Evolutionary conservation across 2,113 vertebrate genomes (phyloP), one percentile per base, ranked within the genome.

Genomic region (Chloroceryle aenea): DNA sequence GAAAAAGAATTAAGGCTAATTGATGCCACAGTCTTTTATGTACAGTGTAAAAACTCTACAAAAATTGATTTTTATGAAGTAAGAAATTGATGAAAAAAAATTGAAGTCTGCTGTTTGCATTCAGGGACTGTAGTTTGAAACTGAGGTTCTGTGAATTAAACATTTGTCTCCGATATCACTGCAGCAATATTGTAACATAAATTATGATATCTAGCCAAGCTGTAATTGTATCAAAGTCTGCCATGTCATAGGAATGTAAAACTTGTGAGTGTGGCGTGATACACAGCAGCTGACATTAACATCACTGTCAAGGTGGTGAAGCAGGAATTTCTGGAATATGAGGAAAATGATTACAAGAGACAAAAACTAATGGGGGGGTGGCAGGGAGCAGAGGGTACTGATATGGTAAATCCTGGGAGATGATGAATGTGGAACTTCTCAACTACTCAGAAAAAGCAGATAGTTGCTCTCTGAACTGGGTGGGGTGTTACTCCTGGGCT

Each of bases 1-100:
- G 86, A 98, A 98, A 98, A 98, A 97, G 98, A 98, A 98, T 97
- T 96, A 91, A 98, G 97, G 98, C 98, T 99, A 99, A 99, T 99
- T 99, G 98, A 99, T 98, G 98, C 98, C 98, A 98, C 97, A 95
- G 98, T 97, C 99, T 99, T 99, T 99, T 98, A 99, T 99, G 98
- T 98, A 97, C 94, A 96, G 71, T 90, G 97, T 95, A 94, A 97
- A 98, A 98, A 97, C 87, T 90, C 95, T 96, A 93, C 97, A 98
- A 97, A 98, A 98, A 98, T 98, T 97, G 98, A 98, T 98, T 98
- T 98, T 98, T 97, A 97, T 97, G 95, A 97, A 98, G 97, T 94
- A 96, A 96, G 97, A 96, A 97, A 97, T 95, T 93, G 91, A 95
- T 90, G 91, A 94, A 89, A 94, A 90, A 97, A 89, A 93, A 90